Conservation (phyloP, 1,140 invertebrate species). For the Brachionus manjavacas region DNA sequence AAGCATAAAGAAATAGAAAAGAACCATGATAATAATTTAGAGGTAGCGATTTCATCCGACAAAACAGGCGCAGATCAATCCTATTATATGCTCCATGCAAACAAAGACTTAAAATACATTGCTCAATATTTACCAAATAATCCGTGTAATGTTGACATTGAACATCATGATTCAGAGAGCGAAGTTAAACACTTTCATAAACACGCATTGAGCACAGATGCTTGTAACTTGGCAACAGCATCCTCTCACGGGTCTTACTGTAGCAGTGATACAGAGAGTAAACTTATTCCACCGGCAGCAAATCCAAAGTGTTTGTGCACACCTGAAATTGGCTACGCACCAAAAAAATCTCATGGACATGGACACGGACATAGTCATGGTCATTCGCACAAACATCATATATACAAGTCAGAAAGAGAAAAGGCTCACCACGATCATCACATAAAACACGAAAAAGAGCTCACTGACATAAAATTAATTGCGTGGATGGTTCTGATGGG, state of each 20-base stretch:
- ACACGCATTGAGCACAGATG: not conserved
- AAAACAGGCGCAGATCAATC: not conserved
- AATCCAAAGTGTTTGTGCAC: not conserved
- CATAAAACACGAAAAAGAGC: not conserved
- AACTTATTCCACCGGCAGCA: not conserved
- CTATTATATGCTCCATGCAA: not conserved
- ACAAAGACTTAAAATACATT: conserved; percentile 33
- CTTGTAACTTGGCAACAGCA: not conserved
- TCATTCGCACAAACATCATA: not conserved
- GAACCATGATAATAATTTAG: not conserved
- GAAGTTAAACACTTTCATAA: conserved; percentile 9
- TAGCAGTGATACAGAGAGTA: not conserved
- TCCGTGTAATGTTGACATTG: not conserved
- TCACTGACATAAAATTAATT: not conserved
- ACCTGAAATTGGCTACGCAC: not conserved
- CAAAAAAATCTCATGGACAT: conserved; percentile 6
- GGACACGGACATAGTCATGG: conserved; percentile 1
- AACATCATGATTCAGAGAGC: conserved; percentile 7
- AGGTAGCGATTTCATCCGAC: not conserved
- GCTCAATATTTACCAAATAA: conserved; percentile 40
- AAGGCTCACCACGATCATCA: conserved; percentile 33
- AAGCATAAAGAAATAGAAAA: conserved; percentile 4
- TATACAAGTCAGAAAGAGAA: not conserved
- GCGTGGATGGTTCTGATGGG: conserved; percentile 49
- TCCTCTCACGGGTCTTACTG: not conserved